phyloP scores from a whole-genome alignment of 1,140 invertebrate species.

The Drosophila tani region DNA sequence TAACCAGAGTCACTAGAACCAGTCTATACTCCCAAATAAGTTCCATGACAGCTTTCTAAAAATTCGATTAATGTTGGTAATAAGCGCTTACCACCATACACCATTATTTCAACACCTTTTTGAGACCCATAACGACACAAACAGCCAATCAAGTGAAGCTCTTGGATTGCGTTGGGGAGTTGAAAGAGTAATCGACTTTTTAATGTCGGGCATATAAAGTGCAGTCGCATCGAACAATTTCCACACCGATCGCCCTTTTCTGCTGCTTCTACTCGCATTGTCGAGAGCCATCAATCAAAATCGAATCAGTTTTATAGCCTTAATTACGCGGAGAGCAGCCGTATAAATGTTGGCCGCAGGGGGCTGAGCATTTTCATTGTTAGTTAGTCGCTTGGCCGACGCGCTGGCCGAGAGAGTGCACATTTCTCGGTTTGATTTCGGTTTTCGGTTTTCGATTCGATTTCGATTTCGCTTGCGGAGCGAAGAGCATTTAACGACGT shows the following conservation, averaged over 20 bases:
- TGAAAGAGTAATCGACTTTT: constrained; percentile 31
- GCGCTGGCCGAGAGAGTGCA: constrained; percentile 18
- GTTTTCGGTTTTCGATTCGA: constrained; percentile 24
- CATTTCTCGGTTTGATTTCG: constrained; percentile 24
- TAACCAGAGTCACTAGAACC: neutral
- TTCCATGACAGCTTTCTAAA: constrained; percentile 3
- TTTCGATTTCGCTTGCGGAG: constrained; percentile 64
- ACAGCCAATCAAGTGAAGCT: constrained; percentile 16
- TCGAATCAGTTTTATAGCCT: constrained; percentile 78
- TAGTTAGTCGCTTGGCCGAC: constrained; percentile 32
- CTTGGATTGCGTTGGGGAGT: constrained; percentile 4
- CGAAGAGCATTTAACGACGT: constrained; percentile 68
- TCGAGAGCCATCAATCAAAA: constrained; percentile 69
- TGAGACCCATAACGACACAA: constrained; percentile 3
- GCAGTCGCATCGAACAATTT: constrained; percentile 23
- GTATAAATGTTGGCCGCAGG: constrained; percentile 70
- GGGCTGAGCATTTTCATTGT: constrained; percentile 63
- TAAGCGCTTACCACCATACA: neutral
- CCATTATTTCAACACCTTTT: constrained; percentile 33
- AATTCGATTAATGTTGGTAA: neutral
- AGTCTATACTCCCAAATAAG: no score
- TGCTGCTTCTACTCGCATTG: constrained; percentile 8
- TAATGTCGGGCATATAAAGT: constrained; percentile 1
- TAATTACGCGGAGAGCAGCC: constrained; percentile 75
- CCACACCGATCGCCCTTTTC: constrained; percentile 8